phyloP scores from a whole-genome alignment of 53 echinoderm and acorn worm genomes.

The Paracentrotus lividus region DNA sequence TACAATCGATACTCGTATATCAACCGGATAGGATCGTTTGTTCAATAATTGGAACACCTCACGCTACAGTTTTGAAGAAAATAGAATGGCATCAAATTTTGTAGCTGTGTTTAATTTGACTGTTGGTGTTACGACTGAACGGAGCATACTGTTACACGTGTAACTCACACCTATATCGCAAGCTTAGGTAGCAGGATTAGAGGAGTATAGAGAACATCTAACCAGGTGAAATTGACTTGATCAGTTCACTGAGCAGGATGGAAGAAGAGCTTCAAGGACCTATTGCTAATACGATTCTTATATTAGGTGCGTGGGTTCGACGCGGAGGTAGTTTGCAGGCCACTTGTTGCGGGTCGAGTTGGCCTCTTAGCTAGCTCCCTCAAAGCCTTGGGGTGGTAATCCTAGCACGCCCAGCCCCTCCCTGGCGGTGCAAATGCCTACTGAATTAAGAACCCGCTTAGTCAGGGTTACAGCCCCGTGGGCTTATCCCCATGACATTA shows the following conservation, averaged over 20 bases:
- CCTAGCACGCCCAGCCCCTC: slow-evolving; percentile 48
- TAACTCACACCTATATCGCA: not conserved
- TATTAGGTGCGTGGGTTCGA: slow-evolving; percentile 27
- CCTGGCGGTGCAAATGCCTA: slow-evolving; percentile 12
- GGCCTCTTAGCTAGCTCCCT: slow-evolving; percentile 55
- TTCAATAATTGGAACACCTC: not conserved
- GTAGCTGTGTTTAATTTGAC: slow-evolving; percentile 32
- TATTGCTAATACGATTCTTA: slow-evolving; percentile 44
- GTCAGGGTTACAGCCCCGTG: slow-evolving; percentile 43
- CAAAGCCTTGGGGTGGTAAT: slow-evolving; percentile 43
- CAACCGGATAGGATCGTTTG: not conserved
- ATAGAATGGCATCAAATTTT: not conserved
- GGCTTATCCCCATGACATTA: slow-evolving; percentile 67
- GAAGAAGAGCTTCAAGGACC: slow-evolving; percentile 47
- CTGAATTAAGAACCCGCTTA: slow-evolving; percentile 57
- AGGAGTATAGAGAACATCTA: not conserved
- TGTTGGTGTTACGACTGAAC: slow-evolving; percentile 5
- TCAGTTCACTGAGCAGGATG: slow-evolving; percentile 52
- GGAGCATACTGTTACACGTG: not conserved
- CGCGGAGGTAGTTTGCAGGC: slow-evolving; percentile 37
- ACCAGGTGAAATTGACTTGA: slow-evolving; percentile 64
- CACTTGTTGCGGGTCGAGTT: slow-evolving; percentile 48
- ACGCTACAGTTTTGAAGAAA: not conserved
- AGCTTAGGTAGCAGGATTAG: not conserved
- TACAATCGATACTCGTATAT: not conserved